Evolutionary conservation across 2,797 vertebrate genomes (phyloP).

Genomic region (Tragopan temminckii): DNA sequence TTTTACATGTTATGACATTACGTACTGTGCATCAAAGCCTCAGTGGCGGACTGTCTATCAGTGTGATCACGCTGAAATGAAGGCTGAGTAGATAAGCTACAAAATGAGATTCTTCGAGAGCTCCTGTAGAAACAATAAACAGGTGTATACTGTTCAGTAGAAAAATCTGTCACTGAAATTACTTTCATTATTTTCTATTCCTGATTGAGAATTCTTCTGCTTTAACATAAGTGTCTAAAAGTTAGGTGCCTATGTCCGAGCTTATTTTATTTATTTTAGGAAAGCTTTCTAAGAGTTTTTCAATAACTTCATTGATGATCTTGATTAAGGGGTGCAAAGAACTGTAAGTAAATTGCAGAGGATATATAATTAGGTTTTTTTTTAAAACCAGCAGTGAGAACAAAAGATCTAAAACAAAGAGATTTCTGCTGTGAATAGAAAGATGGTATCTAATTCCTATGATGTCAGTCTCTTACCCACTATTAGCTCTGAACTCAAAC

Average conservation of each 20-base stretch:
- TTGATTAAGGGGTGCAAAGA: not conserved
- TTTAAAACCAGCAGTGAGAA: conserved; percentile 6
- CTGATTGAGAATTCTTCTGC: not conserved
- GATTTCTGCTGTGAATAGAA: not conserved
- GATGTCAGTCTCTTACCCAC: not conserved
- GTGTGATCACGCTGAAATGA: not conserved
- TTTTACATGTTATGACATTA: not conserved
- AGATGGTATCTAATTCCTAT: not conserved
- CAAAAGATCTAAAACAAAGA: not conserved
- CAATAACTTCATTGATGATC: not conserved
- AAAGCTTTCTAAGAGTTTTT: not conserved
- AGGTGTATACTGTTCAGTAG: not conserved
- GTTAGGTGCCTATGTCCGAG: not conserved
- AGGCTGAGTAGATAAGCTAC: not conserved
- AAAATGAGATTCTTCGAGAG: not conserved
- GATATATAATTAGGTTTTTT: not conserved
- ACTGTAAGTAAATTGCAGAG: not conserved
- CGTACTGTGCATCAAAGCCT: not conserved
- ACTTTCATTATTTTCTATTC: not conserved
- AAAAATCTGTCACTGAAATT: not conserved
- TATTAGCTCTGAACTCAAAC: not conserved
- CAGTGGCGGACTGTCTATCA: not conserved
- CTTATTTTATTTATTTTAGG: not conserved
- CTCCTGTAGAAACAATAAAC: not conserved
- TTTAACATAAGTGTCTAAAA: not conserved